Percentiles rank a stretch among this genome's conserved stretches.
These are phyloP conservation scores for Hydriomena furcata DNA, from an alignment of 2,888 invertebrate species.

Conservation along the genomic window DNA sequence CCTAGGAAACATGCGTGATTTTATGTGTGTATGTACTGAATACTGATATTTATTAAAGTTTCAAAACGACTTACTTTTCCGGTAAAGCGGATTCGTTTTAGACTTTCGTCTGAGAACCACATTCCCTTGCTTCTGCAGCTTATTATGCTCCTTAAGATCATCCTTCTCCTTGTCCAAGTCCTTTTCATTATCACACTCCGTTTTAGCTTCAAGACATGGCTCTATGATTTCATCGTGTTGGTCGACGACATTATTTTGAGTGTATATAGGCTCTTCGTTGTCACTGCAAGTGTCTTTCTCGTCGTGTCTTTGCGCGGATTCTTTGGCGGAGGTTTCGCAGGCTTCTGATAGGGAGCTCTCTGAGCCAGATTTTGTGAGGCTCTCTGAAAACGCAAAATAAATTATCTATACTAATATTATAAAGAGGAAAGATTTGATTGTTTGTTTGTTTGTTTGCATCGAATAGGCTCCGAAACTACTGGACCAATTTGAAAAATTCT, in stretches of 20 bases:
- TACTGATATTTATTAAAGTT: too few species aligned
- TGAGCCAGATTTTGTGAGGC: conserved; percentile 91
- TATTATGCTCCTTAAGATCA: conserved; percentile 39
- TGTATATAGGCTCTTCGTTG: conserved; percentile 73
- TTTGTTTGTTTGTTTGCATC: too few species aligned
- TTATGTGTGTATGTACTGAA: too few species aligned
- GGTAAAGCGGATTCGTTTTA: conserved; percentile 85
- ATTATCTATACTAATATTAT: too few species aligned
- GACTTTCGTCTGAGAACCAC: conserved; percentile 85
- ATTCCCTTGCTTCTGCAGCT: conserved; percentile 75
- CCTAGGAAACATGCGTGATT: too few species aligned
- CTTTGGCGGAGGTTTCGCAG: conserved; percentile 87
- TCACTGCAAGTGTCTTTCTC: conserved; percentile 89
- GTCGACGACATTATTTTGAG: conserved; percentile 30
- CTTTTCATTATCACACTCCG: conserved; percentile 66
- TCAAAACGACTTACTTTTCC: conserved; percentile 86
- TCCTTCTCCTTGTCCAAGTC: conserved; percentile 56
- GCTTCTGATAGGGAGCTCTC: conserved; percentile 94
- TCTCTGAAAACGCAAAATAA: conserved; percentile 43
- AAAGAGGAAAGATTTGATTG: too few species aligned
- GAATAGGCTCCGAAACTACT: too few species aligned
- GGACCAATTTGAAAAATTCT: too few species aligned
- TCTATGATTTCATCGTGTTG: conserved; percentile 40
- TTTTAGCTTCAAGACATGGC: conserved; percentile 65
- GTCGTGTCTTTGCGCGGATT: conserved; percentile 87